Conservation (phyloP, 2,888 invertebrate genomes). For the Pristionchus entomophagus region DNA sequence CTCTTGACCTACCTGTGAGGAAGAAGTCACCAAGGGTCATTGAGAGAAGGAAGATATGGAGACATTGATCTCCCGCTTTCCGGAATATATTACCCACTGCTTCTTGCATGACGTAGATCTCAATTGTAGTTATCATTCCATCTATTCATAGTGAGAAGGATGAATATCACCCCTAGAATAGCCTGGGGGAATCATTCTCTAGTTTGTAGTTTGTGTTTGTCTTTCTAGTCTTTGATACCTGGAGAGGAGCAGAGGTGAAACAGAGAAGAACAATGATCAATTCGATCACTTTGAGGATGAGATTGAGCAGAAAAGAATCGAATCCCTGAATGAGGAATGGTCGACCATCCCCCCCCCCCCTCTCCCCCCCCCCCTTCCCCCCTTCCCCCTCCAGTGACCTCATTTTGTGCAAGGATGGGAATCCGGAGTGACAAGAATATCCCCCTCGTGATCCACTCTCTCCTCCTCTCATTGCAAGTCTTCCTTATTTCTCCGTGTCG, state of each 20-base stretch:
- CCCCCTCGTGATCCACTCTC: neutral
- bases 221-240: conserved; percentile 46
- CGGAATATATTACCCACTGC: conserved; percentile 65
- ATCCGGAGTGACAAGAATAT: neutral
- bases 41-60: conserved; percentile 72
- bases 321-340: conserved; percentile 50
- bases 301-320: conserved; percentile 46
- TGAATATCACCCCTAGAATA: neutral
- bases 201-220: neutral
- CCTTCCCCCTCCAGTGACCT: neutral
- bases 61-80: conserved; percentile 71
- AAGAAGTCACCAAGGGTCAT: conserved; percentile 74
- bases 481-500: neutral
- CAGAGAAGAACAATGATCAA: conserved; percentile 52
- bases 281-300: conserved; percentile 53
- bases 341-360: neutral
- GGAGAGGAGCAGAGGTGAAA: conserved; percentile 54
- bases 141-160: neutral
- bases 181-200: neutral
- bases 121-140: conserved; percentile 37
- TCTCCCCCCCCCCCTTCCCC: neutral
- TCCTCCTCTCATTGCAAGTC: conserved; percentile 24
- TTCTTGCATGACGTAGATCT: conserved; percentile 65
- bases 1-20: conserved; percentile 63
- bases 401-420: neutral